Evolutionary conservation across 2,888 invertebrate species (phyloP), one percentile per base, ranked within the genome.

Genomic region (Zonitis immaculata): DNA sequence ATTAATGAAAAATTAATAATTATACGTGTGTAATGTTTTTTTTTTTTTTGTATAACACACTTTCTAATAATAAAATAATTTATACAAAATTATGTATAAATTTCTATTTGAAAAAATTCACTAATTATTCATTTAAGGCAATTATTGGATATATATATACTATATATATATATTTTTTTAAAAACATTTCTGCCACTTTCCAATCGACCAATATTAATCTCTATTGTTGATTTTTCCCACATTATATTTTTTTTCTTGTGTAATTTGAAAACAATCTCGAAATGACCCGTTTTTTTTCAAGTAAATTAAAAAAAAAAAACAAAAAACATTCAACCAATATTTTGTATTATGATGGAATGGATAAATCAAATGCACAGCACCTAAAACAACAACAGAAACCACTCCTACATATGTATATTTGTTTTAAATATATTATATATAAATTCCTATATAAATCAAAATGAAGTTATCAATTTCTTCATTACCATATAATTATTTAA

Each of bases 291-390:
- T 22, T 26, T 26, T 22, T 22, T 26, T 26, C 26, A 26, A 26
- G 5, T 22, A 22, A 22, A 22, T 22, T 22, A 3, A 5, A 39
- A 22, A 42, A 51, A 54, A 44, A 28, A 48, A 51, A 50, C 11
- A 44, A 46, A 32, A 35, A n/a, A n/a, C n/a, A n/a, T n/a, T 18
- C 22, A 49, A 27, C 12, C 22, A 39, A 30, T 46, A 47, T 22
- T 22, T 22, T 22, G 3, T 22, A 22, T 22, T 3, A 5, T 22
- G 22, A 5, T 22, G 22, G 22, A 22, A 22, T 22, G 22, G 22
- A 52, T 56, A 57, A 56, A 50, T 22, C 51, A 64, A n/a, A 66
- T 65, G 65, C 65, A 66, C 66, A 68, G 66, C 67, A 68, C 66
- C 65, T 68, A 66, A 56, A 57, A 59, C 59, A 57, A 54, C 51